Conservation (phyloP, 2,797 vertebrate species). For the Anabacerthia variegaticeps region DNA sequence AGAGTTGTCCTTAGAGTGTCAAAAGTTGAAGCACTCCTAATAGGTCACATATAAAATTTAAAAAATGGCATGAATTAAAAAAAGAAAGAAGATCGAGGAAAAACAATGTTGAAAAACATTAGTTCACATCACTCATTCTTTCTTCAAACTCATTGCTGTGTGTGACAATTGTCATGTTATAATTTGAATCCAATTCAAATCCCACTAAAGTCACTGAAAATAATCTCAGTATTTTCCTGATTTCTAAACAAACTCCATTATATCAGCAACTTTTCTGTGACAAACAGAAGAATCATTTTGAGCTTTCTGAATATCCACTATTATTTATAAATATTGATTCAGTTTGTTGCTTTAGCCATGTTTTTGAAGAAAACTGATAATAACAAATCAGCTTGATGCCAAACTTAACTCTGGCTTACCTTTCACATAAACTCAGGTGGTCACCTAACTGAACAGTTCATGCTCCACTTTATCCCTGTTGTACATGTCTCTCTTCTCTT, state of each 20-base stretch:
- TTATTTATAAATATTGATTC: background rate
- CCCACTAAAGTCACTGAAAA: background rate
- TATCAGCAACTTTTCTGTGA: background rate
- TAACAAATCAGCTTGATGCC: background rate
- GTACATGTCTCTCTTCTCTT: background rate
- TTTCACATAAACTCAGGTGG: background rate
- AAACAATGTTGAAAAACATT: background rate
- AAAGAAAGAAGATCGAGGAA: background rate
- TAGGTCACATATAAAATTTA: background rate
- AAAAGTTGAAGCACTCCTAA: background rate
- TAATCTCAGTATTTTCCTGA: background rate
- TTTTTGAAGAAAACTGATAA: background rate
- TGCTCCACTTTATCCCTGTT: background rate
- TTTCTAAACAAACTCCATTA: background rate
- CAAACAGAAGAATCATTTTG: background rate
- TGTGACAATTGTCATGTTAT: background rate
- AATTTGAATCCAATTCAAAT: background rate
- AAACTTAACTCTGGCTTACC: background rate
- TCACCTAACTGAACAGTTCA: background rate
- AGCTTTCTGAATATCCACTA: background rate
- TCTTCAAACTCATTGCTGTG: background rate
- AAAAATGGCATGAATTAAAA: background rate
- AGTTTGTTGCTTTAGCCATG: background rate
- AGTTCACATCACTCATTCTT: background rate
- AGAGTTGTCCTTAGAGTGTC: background rate